These are phyloP conservation scores for Pelodytes ibericus DNA, from an alignment of 2,797 vertebrate genomes.

Conservation along the genomic window DNA sequence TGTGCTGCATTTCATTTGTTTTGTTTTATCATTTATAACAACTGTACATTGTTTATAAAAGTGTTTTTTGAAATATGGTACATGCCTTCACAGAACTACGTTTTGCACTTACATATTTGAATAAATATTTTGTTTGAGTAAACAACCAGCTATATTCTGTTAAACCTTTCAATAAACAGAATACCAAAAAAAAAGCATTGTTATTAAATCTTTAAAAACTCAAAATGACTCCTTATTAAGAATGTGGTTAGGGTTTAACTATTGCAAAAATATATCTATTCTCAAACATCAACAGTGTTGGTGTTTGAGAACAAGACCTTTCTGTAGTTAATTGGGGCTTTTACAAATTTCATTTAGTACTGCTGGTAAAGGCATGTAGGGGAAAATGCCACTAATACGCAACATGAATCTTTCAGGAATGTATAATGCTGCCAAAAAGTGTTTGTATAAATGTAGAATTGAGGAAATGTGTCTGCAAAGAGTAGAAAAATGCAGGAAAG, in stretches of 20 bases:
- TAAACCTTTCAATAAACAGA: slow-evolving; percentile 14
- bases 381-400: background rate
- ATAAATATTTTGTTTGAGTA: slow-evolving; percentile 59
- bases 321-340: background rate
- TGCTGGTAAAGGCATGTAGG: background rate
- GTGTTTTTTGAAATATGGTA: slow-evolving; percentile 72
- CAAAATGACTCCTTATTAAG: too few species aligned
- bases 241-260: too few species aligned
- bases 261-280: too few species aligned
- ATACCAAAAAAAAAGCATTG: background rate
- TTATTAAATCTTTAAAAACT: background rate
- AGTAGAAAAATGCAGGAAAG: background rate
- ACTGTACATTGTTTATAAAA: slow-evolving; percentile 72
- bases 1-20: slow-evolving; percentile 67
- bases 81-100: slow-evolving; percentile 71
- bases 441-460: background rate
- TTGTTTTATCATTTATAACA: slow-evolving; percentile 72
- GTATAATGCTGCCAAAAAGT: slow-evolving; percentile 17
- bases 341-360: background rate
- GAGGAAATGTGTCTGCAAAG: background rate
- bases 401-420: slow-evolving; percentile 9
- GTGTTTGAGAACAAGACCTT: too few species aligned
- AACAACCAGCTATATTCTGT: slow-evolving; percentile 8
- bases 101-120: slow-evolving; percentile 80
- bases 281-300: too few species aligned